Evolutionary conservation across 2,888 invertebrate genomes (phyloP).

Genomic region (Acanthacorydalis orientalis): DNA sequence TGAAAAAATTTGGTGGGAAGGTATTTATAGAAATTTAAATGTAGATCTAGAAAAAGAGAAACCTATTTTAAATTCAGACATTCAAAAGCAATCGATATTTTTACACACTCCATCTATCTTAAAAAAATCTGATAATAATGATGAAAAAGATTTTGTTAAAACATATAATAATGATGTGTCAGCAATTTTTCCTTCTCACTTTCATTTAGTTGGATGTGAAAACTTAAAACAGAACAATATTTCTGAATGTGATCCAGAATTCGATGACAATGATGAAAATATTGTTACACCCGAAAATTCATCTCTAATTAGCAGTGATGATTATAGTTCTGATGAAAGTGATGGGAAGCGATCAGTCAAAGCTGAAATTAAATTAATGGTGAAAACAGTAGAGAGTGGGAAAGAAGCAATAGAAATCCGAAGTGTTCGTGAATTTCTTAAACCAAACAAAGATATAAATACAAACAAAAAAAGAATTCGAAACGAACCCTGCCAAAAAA

Average conservation of each 20-base stretch:
- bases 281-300: conserved; percentile 12
- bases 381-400: conserved; percentile 29
- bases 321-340: background rate
- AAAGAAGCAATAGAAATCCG: conserved; percentile 32
- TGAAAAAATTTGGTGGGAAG: conserved; percentile 25
- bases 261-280: conserved; percentile 19
- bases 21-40: conserved; percentile 25
- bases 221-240: too few relatives aligned
- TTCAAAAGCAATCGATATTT: too few relatives aligned
- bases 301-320: background rate
- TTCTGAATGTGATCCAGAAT: too few relatives aligned
- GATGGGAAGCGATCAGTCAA: conserved; percentile 15
- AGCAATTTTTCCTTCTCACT: too few relatives aligned
- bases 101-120: too few relatives aligned
- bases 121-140: too few relatives aligned
- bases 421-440: conserved; percentile 24
- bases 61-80: too few relatives aligned
- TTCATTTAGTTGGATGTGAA: too few relatives aligned
- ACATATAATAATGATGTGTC: too few relatives aligned
- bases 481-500: conserved; percentile 16
- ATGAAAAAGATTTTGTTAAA: too few relatives aligned
- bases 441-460: conserved; percentile 4
- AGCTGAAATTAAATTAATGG: conserved; percentile 32
- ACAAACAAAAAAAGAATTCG: conserved; percentile 12
- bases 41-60: conserved; percentile 24